These are phyloP conservation scores for Diadromus collaris DNA, from an alignment of 2,888 invertebrate genomes.

Conservation along the genomic window DNA sequence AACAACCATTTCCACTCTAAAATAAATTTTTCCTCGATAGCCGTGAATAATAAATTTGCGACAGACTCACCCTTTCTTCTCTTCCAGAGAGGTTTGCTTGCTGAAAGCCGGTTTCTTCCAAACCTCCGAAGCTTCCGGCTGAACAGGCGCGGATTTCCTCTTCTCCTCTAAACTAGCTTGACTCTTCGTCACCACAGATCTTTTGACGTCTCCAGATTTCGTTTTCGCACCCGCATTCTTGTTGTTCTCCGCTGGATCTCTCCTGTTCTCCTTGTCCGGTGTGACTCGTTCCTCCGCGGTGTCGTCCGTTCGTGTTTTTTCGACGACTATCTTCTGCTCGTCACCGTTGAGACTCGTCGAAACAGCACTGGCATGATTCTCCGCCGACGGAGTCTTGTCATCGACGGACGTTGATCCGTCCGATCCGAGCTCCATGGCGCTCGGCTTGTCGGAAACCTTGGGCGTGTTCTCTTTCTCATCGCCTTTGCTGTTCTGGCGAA, in stretches of 20 bases:
- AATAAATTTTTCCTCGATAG: background rate
- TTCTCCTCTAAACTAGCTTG: constrained; percentile 74
- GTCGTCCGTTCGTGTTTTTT: constrained; percentile 58
- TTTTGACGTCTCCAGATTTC: constrained; percentile 69
- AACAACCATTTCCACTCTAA: constrained; percentile 5
- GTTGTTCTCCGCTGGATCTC: constrained; percentile 51
- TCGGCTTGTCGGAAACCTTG: constrained; percentile 59
- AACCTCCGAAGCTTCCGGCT: constrained; percentile 71
- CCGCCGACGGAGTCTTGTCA: constrained; percentile 56
- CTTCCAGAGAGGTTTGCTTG: constrained; percentile 74
- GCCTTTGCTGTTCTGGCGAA: constrained; percentile 70
- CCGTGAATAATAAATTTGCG: constrained; percentile 12
- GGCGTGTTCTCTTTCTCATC: constrained; percentile 71
- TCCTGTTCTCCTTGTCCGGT: constrained; percentile 59
- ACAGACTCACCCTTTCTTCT: constrained; percentile 70
- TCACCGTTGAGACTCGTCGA: constrained; percentile 64
- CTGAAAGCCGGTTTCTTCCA: constrained; percentile 71
- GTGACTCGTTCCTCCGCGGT: constrained; percentile 51
- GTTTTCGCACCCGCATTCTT: constrained; percentile 68
- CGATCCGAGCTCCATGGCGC: constrained; percentile 63
- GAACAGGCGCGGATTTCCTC: constrained; percentile 76
- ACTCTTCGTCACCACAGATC: constrained; percentile 58
- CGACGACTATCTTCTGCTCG: constrained; percentile 60
- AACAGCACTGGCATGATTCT: constrained; percentile 60
- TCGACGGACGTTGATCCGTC: constrained; percentile 56